Evolutionary conservation across 2,113 vertebrate genomes (phyloP).

Genomic region (Elanoides forficatus): DNA sequence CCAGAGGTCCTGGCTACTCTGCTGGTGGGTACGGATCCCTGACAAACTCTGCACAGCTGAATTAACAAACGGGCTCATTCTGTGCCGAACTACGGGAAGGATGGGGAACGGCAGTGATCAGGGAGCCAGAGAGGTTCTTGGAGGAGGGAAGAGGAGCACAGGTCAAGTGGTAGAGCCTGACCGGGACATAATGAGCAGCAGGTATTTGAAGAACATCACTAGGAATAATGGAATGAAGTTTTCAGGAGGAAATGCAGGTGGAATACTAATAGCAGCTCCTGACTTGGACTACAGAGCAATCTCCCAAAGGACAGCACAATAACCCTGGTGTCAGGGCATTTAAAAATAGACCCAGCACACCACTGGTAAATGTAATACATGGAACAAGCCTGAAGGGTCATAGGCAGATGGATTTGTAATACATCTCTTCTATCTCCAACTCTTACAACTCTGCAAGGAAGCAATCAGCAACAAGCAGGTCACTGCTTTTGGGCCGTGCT

Average conservation of each 20-base stretch:
- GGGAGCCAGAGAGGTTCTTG: not conserved
- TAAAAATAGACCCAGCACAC: not conserved
- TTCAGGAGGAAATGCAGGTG: not conserved
- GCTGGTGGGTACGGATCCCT: not conserved
- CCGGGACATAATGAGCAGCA: not conserved
- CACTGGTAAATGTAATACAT: not conserved
- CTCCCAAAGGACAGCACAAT: not conserved
- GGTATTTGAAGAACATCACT: not conserved
- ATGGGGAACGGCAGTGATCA: accelerated
- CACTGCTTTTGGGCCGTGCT: not conserved
- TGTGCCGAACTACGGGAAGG: accelerated
- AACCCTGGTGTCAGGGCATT: not conserved
- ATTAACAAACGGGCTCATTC: not conserved
- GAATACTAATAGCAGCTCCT: not conserved
- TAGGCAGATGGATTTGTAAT: not conserved
- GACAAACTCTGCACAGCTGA: not conserved
- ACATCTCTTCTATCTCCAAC: not conserved
- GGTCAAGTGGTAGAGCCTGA: not conserved
- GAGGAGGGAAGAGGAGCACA: not conserved
- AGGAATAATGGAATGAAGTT: not conserved
- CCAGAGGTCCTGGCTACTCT: not conserved
- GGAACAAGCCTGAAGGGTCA: not conserved
- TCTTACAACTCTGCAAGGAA: not conserved
- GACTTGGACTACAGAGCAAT: not conserved
- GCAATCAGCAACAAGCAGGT: not conserved